Evolutionary conservation across 2,888 invertebrate genomes (phyloP), one percentile per base, ranked within the genome.

Genomic region (Conchocele bisecta): DNA sequence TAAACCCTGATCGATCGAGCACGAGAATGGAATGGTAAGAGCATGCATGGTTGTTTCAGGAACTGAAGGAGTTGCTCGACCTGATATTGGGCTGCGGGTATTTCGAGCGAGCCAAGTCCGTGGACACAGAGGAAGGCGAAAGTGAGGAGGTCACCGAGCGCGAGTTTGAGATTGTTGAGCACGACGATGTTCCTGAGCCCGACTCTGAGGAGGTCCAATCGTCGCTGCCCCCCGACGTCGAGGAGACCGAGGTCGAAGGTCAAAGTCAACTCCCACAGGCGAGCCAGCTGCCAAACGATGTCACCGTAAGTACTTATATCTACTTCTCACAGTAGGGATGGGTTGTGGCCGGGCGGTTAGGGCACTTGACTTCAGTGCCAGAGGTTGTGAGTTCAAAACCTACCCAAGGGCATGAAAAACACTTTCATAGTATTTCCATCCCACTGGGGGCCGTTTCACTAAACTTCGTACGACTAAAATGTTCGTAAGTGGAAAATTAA

Each of bases 71-170:
- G 86, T 93, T 97, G 56, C 93, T 97, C 53, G 93, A 93, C 58
- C 93, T 94, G 83, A 95, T 98, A 71, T 94, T 95, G 83, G 94
- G 94, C 66, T 95, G 95, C 88, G 96, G 96, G 9, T 98, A 97
- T 89, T 96, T 97, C 88, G 96, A 97, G 89, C 94, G 82, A 13
- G 81, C 81, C 17, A 65, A 70, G 5, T 53, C 72, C 39, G 65
- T 66, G 5, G 72, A 68, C 6, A 82, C 79, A 41, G 83, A 83
- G 51, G 58, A 33, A 24, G 48, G 41, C 11, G 58, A 33, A 24
- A 46, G 41, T 11, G 63, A 66, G 24, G 75, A 75, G 26, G 37
- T 24, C 4, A 31, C 41, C 15, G 58, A 28, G 9, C 70, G 63
- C 5, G 81, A 84, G 50, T 78, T 75, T 65, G 76, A 75, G 61